A percentile compares a stretch with the other conserved stretches of the same genome.
phyloP scores from a whole-genome alignment of 1,140 invertebrate genomes.

The Hypsibius dujardini region DNA sequence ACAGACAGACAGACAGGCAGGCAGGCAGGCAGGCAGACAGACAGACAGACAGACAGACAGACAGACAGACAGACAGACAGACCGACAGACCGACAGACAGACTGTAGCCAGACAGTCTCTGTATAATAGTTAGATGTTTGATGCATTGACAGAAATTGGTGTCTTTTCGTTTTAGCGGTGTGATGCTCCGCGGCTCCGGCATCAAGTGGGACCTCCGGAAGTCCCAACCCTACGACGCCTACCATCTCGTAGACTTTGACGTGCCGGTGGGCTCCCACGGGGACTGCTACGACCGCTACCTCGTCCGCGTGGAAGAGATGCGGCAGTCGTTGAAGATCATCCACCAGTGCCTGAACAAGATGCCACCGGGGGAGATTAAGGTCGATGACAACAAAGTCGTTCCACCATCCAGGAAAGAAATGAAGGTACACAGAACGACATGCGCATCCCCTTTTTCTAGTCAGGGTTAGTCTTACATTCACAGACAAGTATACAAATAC shows the following conservation, averaged over 20 bases:
- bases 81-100: too few relatives aligned
- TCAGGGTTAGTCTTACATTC: too few relatives aligned
- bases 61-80: too few relatives aligned
- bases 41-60: too few relatives aligned
- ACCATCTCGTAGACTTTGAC: constrained; percentile 82
- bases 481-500: too few relatives aligned
- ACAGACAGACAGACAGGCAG: too few relatives aligned
- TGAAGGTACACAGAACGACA: constrained; percentile 49
- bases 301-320: constrained; percentile 90
- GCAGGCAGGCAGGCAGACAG: too few relatives aligned
- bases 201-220: constrained; percentile 97
- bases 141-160: too few relatives aligned
- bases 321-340: constrained; percentile 83
- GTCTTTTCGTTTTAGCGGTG: constrained; percentile 56
- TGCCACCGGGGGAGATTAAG: constrained; percentile 83
- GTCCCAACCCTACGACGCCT: constrained; percentile 84
- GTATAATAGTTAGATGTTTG: too few relatives aligned
- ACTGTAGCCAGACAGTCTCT: too few relatives aligned
- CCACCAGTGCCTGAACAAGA: constrained; percentile 86
- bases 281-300: constrained; percentile 88
- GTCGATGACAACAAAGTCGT: constrained; percentile 83
- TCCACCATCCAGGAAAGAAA: constrained; percentile 72
- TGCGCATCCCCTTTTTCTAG: too few relatives aligned
- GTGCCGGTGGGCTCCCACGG: constrained; percentile 82
- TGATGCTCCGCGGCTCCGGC: constrained; percentile 84